These are phyloP conservation scores for Dione juno DNA, from an alignment of 2,888 invertebrate genomes.

Conservation along the genomic window DNA sequence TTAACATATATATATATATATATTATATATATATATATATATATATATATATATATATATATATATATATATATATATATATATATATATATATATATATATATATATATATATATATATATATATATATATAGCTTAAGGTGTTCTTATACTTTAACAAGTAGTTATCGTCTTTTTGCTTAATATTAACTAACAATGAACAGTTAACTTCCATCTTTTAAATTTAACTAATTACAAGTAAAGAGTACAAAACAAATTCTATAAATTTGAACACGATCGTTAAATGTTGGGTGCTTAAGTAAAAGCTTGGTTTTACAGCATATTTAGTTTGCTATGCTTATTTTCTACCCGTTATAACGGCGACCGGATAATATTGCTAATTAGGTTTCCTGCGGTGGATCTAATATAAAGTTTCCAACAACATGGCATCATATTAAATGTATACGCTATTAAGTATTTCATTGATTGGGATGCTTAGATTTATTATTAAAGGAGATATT, in stretches of 20 bases:
- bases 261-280: not conserved
- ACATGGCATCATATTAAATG: constrained; percentile 15
- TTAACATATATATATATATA: no score
- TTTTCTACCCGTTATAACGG: constrained; percentile 67
- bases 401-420: constrained; percentile 69
- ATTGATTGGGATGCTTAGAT: not conserved
- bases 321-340: constrained; percentile 69
- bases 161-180: no score
- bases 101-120: no score
- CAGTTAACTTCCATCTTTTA: not conserved
- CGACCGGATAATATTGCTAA: constrained; percentile 78
- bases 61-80: no score
- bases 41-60: no score
- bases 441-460: not conserved
- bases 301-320: constrained; percentile 73
- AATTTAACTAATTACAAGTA: not conserved
- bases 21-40: no score
- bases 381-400: constrained; percentile 77
- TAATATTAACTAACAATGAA: not conserved
- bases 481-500: not conserved
- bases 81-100: no score
- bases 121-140: no score
- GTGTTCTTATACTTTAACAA: no score
- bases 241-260: not conserved
- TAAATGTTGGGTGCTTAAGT: constrained; percentile 51